Evolutionary conservation across 1,140 invertebrate genomes (phyloP).

Genomic region (Orchesella cincta): DNA sequence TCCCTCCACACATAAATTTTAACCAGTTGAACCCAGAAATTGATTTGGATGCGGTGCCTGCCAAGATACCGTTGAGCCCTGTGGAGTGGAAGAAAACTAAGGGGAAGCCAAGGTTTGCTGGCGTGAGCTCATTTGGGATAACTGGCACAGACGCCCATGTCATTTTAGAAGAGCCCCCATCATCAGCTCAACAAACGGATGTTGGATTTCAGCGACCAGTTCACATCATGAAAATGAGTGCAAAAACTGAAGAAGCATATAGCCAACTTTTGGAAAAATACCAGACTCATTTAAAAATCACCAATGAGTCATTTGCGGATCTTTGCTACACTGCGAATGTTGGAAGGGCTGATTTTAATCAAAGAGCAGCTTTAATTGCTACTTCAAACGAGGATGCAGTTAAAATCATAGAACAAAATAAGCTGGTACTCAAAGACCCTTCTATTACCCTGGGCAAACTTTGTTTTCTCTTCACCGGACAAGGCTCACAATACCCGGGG

Average conservation of each 20-base stretch:
- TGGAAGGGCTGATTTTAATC: neutral
- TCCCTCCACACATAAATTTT: slow-evolving; percentile 2
- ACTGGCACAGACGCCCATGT: slow-evolving; percentile 41
- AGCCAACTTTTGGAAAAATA: neutral
- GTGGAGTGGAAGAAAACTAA: neutral
- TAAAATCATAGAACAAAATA: neutral
- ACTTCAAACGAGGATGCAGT: neutral
- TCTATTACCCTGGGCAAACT: slow-evolving; percentile 33
- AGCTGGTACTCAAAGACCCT: neutral
- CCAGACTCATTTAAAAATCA: neutral
- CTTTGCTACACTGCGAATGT: neutral
- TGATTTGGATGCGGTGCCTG: neutral
- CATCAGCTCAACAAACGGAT: neutral
- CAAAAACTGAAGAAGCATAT: slow-evolving; percentile 31
- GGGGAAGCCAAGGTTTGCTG: slow-evolving; percentile 9
- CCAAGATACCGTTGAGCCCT: neutral
- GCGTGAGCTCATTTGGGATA: slow-evolving; percentile 40
- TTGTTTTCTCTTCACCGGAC: slow-evolving; percentile 41
- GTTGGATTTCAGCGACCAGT: neutral
- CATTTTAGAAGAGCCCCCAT: slow-evolving; percentile 33
- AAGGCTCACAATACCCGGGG: slow-evolving; percentile 40
- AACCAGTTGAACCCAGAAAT: slow-evolving; percentile 27
- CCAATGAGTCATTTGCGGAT: neutral
- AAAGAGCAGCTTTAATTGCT: neutral
- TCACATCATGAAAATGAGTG: slow-evolving; percentile 29